A percentile compares a stretch with the other conserved stretches of the same genome.
These are phyloP conservation scores for Clinocottus analis DNA, from an alignment of 2,113 vertebrate genomes.

Conservation along the genomic window DNA sequence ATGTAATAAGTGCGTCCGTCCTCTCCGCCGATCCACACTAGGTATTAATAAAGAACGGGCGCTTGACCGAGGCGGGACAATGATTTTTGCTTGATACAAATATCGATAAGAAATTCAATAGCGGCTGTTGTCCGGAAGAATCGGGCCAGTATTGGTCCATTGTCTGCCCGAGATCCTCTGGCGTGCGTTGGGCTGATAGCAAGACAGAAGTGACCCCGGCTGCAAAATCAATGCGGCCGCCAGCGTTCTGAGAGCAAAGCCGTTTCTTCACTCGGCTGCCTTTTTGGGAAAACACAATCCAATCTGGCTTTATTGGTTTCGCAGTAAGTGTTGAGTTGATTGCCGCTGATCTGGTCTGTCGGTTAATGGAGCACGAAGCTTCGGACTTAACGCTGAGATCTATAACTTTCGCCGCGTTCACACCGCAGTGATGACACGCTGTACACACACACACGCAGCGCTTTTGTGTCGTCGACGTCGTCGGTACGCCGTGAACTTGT, in stretches of 20 bases:
- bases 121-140: constrained; percentile 47
- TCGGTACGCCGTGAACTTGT: too few relatives aligned
- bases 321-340: constrained; percentile 89
- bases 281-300: constrained; percentile 87
- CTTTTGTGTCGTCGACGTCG: background rate
- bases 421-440: background rate
- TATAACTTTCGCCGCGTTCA: background rate
- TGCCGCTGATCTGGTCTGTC: constrained; percentile 90
- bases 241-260: constrained; percentile 48
- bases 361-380: constrained; percentile 90
- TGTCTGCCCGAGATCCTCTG: constrained; percentile 54
- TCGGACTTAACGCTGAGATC: constrained; percentile 71
- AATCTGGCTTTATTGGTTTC: constrained; percentile 88
- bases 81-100: constrained; percentile 64
- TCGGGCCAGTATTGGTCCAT: constrained; percentile 46
- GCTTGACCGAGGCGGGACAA: constrained; percentile 45
- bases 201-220: constrained; percentile 56
- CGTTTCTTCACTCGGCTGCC: constrained; percentile 59
- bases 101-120: constrained; percentile 70
- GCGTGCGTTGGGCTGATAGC: constrained; percentile 52
- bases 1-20: constrained; percentile 63
- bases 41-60: constrained; percentile 59
- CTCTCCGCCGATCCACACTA: constrained; percentile 49
- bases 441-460: background rate
- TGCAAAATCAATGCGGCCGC: constrained; percentile 64